These are phyloP conservation scores for Tachina grossa DNA, from an alignment of 2,888 invertebrate species.

Conservation along the genomic window DNA sequence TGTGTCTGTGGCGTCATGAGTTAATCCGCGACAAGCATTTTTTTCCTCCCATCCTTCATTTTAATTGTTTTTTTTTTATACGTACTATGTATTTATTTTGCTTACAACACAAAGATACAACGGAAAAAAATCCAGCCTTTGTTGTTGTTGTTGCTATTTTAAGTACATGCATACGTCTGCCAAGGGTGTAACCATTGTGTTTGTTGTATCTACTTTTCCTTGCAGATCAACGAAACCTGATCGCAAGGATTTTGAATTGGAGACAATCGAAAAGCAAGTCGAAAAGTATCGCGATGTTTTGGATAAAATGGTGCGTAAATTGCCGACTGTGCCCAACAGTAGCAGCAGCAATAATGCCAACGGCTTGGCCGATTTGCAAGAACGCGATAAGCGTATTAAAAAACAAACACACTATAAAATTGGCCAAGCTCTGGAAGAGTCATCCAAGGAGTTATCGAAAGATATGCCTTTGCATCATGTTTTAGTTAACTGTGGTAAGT, in stretches of 20 bases:
- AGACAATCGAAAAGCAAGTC: slow-evolving; percentile 81
- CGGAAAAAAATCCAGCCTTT: slow-evolving; percentile 26
- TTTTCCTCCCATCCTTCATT: slow-evolving; percentile 4
- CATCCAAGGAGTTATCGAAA: slow-evolving; percentile 86
- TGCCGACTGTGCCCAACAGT: slow-evolving; percentile 76
- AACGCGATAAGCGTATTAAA: slow-evolving; percentile 90
- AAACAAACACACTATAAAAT: slow-evolving; percentile 94
- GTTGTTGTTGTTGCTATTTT: slow-evolving; percentile 59
- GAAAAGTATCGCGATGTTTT: slow-evolving; percentile 82
- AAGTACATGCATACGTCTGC: slow-evolving; percentile 8
- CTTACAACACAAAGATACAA: slow-evolving; percentile 28
- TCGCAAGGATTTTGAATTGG: slow-evolving; percentile 81
- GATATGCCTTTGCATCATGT: slow-evolving; percentile 82
- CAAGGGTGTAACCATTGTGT: slow-evolving; percentile 50
- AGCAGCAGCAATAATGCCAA: slow-evolving; percentile 70
- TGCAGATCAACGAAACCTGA: slow-evolving; percentile 75
- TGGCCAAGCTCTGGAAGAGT: slow-evolving; percentile 89
- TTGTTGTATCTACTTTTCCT: slow-evolving; percentile 33
- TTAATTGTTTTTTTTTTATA: not conserved
- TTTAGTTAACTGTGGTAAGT: slow-evolving; percentile 80
- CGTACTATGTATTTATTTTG: not conserved
- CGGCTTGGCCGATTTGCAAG: slow-evolving; percentile 81
- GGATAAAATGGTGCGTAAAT: slow-evolving; percentile 83
- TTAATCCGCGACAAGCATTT: slow-evolving; percentile 17
- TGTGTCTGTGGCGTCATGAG: slow-evolving; percentile 54